Percentiles rank a stretch among this genome's conserved stretches.
phyloP scores from a whole-genome alignment of 2,113 vertebrate genomes.

The Lagopus muta region DNA sequence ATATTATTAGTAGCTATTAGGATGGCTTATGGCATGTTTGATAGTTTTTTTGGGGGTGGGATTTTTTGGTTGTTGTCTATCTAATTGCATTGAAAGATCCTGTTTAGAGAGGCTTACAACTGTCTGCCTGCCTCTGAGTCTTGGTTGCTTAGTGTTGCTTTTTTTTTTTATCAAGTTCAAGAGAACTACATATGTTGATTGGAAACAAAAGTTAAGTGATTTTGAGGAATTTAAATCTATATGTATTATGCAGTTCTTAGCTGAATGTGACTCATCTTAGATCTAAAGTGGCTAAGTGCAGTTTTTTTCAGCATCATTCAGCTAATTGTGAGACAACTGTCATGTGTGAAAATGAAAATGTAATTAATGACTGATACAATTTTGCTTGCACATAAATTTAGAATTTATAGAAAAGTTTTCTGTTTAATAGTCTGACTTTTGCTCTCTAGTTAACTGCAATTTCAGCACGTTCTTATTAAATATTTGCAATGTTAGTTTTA shows the following conservation, averaged over 20 bases:
- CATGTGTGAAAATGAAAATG: not conserved
- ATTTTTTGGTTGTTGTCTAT: not conserved
- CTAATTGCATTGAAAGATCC: not conserved
- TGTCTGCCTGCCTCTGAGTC: not conserved
- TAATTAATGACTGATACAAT: not conserved
- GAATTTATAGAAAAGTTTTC: not conserved
- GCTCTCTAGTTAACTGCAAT: not conserved
- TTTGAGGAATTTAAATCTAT: not conserved
- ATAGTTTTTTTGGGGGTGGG: not conserved
- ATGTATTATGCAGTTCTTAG: not conserved
- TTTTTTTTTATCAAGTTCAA: not conserved
- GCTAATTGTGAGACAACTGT: not conserved
- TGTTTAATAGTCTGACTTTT: not conserved
- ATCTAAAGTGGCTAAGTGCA: not conserved
- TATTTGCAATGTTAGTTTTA: constrained; percentile 8
- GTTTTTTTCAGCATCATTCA: not conserved
- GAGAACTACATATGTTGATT: not conserved
- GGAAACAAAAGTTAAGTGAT: not conserved
- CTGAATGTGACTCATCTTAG: not conserved
- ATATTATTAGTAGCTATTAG: not conserved
- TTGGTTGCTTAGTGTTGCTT: not conserved
- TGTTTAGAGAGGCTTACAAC: not conserved
- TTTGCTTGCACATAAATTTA: not conserved
- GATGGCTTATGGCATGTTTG: not conserved
- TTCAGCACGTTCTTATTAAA: not conserved